A percentile compares a stretch with the other conserved stretches of the same genome.
Evolutionary conservation across 2,888 invertebrate species (phyloP).

Genomic region (Eupithecia exiguata): DNA sequence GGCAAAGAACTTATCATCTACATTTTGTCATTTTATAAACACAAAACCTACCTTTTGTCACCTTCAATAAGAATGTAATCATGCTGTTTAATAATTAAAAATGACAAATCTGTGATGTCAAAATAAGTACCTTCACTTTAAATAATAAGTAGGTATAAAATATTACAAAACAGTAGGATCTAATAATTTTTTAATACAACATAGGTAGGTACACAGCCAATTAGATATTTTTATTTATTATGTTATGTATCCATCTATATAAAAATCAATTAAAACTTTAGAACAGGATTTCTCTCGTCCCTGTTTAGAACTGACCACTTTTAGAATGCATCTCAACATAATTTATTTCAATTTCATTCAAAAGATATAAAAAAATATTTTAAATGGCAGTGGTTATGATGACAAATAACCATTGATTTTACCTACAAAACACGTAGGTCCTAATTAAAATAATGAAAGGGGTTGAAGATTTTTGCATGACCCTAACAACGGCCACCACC

Average conservation of each 20-base stretch:
- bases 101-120: neutral
- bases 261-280: neutral
- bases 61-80: neutral
- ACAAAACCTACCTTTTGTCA: neutral
- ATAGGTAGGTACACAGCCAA: constrained; percentile 8
- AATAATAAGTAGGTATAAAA: neutral
- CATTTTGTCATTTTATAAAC: neutral
- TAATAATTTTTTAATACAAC: neutral
- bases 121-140: neutral
- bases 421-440: neutral
- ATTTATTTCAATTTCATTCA: neutral
- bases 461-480: too few species aligned
- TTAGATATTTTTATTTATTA: neutral
- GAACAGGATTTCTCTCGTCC: too few species aligned
- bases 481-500: too few species aligned
- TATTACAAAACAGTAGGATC: neutral
- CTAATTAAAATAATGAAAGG: neutral
- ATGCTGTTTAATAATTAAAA: neutral
- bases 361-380: neutral
- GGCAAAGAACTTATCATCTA: neutral
- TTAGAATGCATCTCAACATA: neutral
- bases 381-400: constrained; percentile 15
- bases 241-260: neutral
- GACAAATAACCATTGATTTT: neutral
- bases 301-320: neutral